Evolutionary conservation across 2,113 vertebrate species (phyloP).

Genomic region (Brachyistius frenatus): DNA sequence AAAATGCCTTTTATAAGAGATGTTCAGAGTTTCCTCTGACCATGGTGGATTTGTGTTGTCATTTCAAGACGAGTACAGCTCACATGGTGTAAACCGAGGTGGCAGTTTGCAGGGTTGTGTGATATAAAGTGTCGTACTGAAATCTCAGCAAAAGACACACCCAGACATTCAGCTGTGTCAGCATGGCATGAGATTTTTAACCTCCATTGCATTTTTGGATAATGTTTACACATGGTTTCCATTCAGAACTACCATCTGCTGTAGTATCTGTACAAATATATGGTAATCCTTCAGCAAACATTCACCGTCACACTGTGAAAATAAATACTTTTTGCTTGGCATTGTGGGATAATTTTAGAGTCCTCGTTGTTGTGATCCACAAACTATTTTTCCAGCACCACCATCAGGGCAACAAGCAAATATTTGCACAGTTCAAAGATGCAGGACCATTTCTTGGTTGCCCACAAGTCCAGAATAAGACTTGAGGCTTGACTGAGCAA

Average conservation of each 20-base stretch:
- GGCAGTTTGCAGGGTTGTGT: background rate
- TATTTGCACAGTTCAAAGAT: no score
- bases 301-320: slow-evolving; percentile 21
- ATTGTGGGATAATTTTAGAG: slow-evolving; percentile 20
- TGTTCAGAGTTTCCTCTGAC: no score
- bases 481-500: no score
- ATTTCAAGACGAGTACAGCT: no score
- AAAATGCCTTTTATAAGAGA: no score
- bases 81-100: no score
- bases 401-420: no score
- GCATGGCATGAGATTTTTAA: slow-evolving; percentile 23
- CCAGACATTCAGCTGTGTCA: slow-evolving; percentile 29
- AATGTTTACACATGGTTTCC: slow-evolving; percentile 48
- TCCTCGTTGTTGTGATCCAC: no score
- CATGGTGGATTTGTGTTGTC: no score
- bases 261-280: slow-evolving; percentile 40
- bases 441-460: no score
- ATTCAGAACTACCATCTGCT: slow-evolving; percentile 63
- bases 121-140: background rate
- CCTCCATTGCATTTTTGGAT: slow-evolving; percentile 21
- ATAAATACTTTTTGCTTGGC: slow-evolving; percentile 39
- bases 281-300: slow-evolving; percentile 36
- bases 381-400: no score
- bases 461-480: no score
- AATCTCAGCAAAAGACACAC: slow-evolving; percentile 4